phyloP scores from a whole-genome alignment of 2,113 vertebrate genomes.

The Apeltes quadracus region DNA sequence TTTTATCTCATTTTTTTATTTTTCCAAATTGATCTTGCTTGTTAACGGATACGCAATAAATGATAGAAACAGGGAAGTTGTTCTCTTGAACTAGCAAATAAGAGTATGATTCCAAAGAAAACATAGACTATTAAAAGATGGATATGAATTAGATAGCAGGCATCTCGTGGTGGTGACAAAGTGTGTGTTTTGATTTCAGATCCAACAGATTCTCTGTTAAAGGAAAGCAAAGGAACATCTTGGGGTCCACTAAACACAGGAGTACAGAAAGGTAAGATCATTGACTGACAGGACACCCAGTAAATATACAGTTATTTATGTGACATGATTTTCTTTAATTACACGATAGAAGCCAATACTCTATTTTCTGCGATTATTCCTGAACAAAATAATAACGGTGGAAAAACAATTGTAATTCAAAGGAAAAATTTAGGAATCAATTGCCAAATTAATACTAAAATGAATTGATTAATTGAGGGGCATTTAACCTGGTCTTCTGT shows the following conservation, averaged over 20 bases:
- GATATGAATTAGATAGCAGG: neutral
- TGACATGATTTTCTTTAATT: neutral
- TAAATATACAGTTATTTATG: neutral
- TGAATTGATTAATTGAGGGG: no score
- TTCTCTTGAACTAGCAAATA: neutral
- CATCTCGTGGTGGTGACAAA: constrained; percentile 7
- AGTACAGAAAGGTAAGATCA: constrained; percentile 93
- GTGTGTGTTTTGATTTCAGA: constrained; percentile 75
- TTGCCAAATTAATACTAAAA: neutral
- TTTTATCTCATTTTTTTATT: neutral
- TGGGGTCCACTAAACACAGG: constrained; percentile 92
- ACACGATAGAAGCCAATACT: neutral
- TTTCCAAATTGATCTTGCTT: neutral
- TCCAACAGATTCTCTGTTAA: constrained; percentile 91
- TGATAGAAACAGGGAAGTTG: neutral
- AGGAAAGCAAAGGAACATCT: constrained; percentile 90
- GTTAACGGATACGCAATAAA: neutral
- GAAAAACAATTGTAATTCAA: neutral
- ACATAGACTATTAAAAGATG: neutral
- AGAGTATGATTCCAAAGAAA: no score
- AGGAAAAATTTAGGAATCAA: neutral
- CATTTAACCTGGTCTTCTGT: neutral
- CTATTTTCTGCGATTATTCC: neutral
- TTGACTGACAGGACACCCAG: neutral
- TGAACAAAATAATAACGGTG: neutral